A percentile compares a stretch with the other conserved stretches of the same genome.
Conservation (phyloP, 2,113 vertebrate species). For the Toxostoma redivivum region DNA sequence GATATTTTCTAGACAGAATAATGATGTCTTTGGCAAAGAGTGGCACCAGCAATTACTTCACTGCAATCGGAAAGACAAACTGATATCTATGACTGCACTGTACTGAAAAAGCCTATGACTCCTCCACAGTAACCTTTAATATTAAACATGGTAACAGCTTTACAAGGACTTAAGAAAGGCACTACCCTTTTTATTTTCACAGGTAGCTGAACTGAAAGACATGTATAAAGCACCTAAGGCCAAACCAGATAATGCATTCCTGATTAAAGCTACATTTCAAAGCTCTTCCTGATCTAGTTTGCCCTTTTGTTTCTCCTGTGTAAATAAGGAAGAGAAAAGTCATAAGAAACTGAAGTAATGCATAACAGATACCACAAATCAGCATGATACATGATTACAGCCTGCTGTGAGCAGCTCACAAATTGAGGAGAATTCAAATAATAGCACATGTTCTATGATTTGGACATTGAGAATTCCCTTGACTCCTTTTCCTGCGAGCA, state of each 20-base stretch:
- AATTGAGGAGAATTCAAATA: constrained; percentile 27
- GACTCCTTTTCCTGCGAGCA: constrained; percentile 9
- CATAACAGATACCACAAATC: constrained; percentile 34
- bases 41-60: not conserved
- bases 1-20: constrained; percentile 24
- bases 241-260: not conserved
- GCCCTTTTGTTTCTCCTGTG: not conserved
- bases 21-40: not conserved
- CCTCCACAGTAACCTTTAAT: not conserved
- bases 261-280: not conserved
- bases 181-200: not conserved
- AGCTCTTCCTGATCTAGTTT: not conserved
- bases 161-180: not conserved
- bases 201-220: not conserved
- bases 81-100: not conserved
- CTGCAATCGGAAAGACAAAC: constrained; percentile 2
- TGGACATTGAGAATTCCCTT: constrained; percentile 42
- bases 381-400: constrained; percentile 16
- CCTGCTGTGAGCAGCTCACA: constrained; percentile 4
- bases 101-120: not conserved
- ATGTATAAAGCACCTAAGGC: not conserved
- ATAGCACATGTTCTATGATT: constrained; percentile 31
- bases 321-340: constrained; percentile 29
- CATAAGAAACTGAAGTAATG: constrained; percentile 26
- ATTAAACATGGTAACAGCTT: not conserved